Evolutionary conservation across 2,888 invertebrate species (phyloP).

Genomic region (Phortica okadai): DNA sequence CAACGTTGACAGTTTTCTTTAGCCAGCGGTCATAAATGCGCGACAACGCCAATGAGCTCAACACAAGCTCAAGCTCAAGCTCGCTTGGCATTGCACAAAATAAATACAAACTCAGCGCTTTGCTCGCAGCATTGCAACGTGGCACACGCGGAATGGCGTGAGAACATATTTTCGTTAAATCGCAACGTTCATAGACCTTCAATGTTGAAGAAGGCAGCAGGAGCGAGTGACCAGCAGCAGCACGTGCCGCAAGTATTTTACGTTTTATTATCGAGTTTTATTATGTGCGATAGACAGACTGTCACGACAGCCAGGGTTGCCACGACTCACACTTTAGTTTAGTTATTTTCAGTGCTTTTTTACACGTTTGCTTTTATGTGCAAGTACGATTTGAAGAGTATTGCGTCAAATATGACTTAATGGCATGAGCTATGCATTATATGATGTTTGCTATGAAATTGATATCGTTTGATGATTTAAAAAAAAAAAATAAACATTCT

Average conservation of each 20-base stretch:
- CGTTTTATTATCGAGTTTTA: slow-evolving; percentile 64
- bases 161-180: no score
- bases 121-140: background rate
- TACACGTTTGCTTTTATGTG: slow-evolving; percentile 55
- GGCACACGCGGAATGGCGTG: slow-evolving; percentile 14
- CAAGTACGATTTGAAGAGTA: slow-evolving; percentile 45
- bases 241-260: slow-evolving; percentile 63
- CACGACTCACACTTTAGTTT: slow-evolving; percentile 63
- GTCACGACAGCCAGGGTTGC: slow-evolving; percentile 38
- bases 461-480: background rate
- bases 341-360: background rate
- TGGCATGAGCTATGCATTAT: slow-evolving; percentile 35
- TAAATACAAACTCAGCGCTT: background rate
- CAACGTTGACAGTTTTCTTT: slow-evolving; percentile 22
- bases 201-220: background rate
- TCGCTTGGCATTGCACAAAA: slow-evolving; percentile 5
- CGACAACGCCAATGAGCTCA: background rate
- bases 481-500: no score
- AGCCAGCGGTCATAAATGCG: background rate
- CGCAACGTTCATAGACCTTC: no score
- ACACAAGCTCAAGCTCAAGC: no score
- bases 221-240: slow-evolving; percentile 43
- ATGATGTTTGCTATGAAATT: background rate
- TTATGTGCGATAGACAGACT: background rate
- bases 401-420: slow-evolving; percentile 66